Evolutionary conservation across 1,140 invertebrate genomes (phyloP).

Genomic region (Alviniconcha marisindica): DNA sequence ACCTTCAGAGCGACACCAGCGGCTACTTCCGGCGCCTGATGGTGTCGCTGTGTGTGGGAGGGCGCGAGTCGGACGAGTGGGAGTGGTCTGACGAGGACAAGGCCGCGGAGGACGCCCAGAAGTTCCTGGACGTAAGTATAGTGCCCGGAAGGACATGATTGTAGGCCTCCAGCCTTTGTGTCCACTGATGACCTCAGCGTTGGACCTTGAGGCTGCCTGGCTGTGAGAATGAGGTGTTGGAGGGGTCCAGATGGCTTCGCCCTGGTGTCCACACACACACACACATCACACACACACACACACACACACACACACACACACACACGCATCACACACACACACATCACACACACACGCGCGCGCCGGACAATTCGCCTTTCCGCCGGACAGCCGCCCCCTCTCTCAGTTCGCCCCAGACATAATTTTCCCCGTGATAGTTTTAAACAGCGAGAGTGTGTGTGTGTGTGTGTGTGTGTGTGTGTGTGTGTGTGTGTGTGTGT

Average conservation of each 20-base stretch:
- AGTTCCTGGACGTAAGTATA: conserved; percentile 58
- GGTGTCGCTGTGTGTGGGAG: conserved; percentile 52
- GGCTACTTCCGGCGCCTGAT: conserved; percentile 61
- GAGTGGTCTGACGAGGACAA: conserved; percentile 42
- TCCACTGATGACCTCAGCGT: too few species aligned
- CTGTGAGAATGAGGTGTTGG: too few species aligned
- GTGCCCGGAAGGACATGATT: too few species aligned
- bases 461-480: conserved; percentile 17
- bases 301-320: neutral
- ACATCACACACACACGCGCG: neutral
- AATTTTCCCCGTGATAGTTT: too few species aligned
- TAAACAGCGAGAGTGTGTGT: neutral
- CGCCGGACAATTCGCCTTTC: neutral
- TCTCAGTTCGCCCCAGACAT: too few species aligned
- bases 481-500: neutral
- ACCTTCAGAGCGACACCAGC: conserved; percentile 56
- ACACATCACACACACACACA: neutral
- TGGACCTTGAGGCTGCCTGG: too few species aligned
- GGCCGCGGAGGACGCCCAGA: conserved; percentile 58
- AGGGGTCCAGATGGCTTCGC: too few species aligned
- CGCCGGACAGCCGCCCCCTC: too few species aligned
- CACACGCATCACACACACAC: too few species aligned
- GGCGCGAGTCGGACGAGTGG: conserved; percentile 44
- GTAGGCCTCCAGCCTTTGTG: too few species aligned
- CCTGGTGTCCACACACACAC: too few species aligned